Conservation (phyloP, 1,140 invertebrate species). For the Procambarus virginalis region DNA sequence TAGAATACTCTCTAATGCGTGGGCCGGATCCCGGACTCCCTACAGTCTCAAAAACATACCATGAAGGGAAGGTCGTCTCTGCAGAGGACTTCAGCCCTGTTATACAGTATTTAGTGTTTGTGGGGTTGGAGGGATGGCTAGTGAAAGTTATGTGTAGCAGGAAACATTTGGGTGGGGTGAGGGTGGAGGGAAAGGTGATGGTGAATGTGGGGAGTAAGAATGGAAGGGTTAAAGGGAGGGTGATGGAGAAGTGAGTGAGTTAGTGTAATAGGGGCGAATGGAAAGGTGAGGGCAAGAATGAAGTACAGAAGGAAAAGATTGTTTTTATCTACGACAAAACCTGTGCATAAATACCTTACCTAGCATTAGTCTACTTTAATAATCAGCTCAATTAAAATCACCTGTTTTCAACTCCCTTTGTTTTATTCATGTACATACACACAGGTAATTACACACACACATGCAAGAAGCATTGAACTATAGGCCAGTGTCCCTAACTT, state of each 20-base stretch:
- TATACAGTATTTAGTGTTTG: not conserved
- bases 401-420: slow-evolving; percentile 1
- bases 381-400: slow-evolving; percentile 15
- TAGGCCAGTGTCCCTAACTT: no score
- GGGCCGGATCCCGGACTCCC: not conserved
- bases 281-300: no score
- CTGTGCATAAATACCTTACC: slow-evolving; percentile 11
- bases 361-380: not conserved
- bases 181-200: no score
- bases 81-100: not conserved
- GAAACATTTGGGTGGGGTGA: no score
- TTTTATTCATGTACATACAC: no score
- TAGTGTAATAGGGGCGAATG: no score
- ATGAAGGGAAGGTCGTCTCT: not conserved
- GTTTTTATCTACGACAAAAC: not conserved
- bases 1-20: not conserved
- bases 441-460: no score
- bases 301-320: not conserved
- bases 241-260: not conserved
- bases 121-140: no score
- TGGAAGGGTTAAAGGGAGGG: no score
- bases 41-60: not conserved
- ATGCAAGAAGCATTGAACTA: no score
- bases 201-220: no score
- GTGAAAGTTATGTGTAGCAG: no score